These are phyloP conservation scores for Lepidurus apus DNA, from an alignment of 1,140 invertebrate genomes.

Conservation along the genomic window DNA sequence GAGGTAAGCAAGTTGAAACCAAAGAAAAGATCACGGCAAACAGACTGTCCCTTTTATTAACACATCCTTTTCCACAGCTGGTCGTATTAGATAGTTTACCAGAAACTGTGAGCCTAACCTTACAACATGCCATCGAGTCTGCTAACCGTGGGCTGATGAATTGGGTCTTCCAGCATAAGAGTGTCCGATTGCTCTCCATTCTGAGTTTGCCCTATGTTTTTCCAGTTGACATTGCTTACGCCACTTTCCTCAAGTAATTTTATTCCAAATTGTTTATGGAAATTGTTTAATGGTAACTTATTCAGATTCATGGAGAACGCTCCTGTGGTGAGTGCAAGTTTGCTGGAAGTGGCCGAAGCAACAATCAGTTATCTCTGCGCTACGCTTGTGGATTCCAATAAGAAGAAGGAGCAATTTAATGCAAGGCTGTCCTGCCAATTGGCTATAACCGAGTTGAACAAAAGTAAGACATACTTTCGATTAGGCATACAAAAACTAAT, in stretches of 20 bases:
- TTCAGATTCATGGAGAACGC: constrained; percentile 54
- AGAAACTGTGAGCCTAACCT: constrained; percentile 73
- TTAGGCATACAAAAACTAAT: not conserved
- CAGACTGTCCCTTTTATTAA: constrained; percentile 23
- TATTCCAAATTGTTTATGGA: not conserved
- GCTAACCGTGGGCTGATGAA: constrained; percentile 84
- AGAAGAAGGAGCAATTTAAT: constrained; percentile 51
- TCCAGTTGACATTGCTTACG: constrained; percentile 76
- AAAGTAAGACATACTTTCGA: constrained; percentile 45
- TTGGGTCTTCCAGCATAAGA: constrained; percentile 77
- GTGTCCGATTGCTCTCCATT: constrained; percentile 69
- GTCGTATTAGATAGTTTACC: constrained; percentile 77
- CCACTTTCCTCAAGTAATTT: constrained; percentile 72
- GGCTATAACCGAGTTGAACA: constrained; percentile 59
- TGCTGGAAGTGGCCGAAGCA: constrained; percentile 51
- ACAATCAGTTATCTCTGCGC: constrained; percentile 58
- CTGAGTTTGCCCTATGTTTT: constrained; percentile 76
- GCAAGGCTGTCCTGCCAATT: constrained; percentile 61
- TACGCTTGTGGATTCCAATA: constrained; percentile 47
- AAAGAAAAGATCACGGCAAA: not conserved
- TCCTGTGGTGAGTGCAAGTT: constrained; percentile 53
- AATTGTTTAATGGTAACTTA: constrained; percentile 31
- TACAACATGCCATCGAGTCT: constrained; percentile 85
- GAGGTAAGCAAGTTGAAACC: constrained; percentile 52
- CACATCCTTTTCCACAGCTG: constrained; percentile 54